Evolutionary conservation across 2,797 vertebrate species (phyloP).

Genomic region (Parauchenoglanis ngamensis): DNA sequence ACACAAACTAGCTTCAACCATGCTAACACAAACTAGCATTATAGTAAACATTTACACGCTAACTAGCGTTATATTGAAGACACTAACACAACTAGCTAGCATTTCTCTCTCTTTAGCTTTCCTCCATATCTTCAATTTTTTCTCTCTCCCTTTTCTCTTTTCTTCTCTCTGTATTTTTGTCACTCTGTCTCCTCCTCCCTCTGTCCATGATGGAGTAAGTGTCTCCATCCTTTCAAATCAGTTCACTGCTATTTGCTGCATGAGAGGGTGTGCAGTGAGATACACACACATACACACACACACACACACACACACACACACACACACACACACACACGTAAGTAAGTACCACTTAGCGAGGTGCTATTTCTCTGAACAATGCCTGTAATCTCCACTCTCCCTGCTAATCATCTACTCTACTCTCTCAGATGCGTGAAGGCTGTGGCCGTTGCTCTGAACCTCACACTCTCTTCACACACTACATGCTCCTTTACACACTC

Average conservation of each 20-base stretch:
- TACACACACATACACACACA: constrained; percentile 29
- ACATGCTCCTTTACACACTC: background rate
- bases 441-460: constrained; percentile 14
- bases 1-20: background rate
- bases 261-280: background rate
- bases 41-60: background rate
- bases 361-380: constrained; percentile 22
- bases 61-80: background rate
- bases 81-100: background rate
- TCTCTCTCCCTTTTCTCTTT: background rate
- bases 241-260: background rate
- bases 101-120: background rate
- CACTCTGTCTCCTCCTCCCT: background rate
- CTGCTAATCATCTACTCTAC: constrained; percentile 29
- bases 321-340: background rate
- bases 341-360: constrained; percentile 24
- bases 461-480: background rate
- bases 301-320: constrained; percentile 25
- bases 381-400: background rate
- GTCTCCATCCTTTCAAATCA: background rate
- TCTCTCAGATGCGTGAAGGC: constrained; percentile 21
- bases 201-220: background rate
- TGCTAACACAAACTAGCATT: background rate
- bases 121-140: background rate
- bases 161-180: background rate